Conservation (phyloP, 2,888 invertebrate species). For the Amblyjoppa proteus region DNA sequence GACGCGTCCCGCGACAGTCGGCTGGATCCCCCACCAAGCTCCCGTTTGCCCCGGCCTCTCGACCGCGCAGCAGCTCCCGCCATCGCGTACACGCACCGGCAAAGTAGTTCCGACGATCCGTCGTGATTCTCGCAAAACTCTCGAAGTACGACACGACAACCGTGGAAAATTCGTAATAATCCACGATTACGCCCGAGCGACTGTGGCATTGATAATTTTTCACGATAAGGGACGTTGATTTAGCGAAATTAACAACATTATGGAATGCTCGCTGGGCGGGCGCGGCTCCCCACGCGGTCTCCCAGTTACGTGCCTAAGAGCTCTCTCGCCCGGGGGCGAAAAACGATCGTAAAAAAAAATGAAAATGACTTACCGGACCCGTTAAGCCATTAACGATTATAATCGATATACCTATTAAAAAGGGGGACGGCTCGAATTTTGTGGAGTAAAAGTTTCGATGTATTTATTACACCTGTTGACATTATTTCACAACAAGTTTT, state of each 20-base stretch:
- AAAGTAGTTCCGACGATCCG: constrained; percentile 50
- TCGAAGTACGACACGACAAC: constrained; percentile 81
- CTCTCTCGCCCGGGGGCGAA: constrained; percentile 47
- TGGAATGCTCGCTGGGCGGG: constrained; percentile 77
- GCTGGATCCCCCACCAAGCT: constrained; percentile 34
- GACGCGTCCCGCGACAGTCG: constrained; percentile 34
- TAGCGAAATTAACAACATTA: constrained; percentile 76
- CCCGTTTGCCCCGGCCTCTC: constrained; percentile 42
- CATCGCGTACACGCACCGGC: constrained; percentile 49
- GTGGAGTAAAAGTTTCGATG: neutral
- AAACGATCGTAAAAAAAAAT: constrained; percentile 30
- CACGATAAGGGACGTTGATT: constrained; percentile 69
- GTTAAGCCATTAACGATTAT: neutral
- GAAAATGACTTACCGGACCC: neutral
- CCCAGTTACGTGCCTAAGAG: constrained; percentile 59
- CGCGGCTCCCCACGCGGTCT: constrained; percentile 77
- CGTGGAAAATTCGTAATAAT: constrained; percentile 48
- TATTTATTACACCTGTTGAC: neutral
- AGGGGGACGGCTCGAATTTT: neutral
- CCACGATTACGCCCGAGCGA: neutral
- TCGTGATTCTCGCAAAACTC: constrained; percentile 71
- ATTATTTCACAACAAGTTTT: constrained; percentile 14
- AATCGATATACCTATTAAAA: neutral
- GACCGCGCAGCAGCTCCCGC: constrained; percentile 60
- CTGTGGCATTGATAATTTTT: constrained; percentile 27